phyloP scores from a whole-genome alignment of 64 coral and sea anemone species.

The Dendrophyllia cribrosa region DNA sequence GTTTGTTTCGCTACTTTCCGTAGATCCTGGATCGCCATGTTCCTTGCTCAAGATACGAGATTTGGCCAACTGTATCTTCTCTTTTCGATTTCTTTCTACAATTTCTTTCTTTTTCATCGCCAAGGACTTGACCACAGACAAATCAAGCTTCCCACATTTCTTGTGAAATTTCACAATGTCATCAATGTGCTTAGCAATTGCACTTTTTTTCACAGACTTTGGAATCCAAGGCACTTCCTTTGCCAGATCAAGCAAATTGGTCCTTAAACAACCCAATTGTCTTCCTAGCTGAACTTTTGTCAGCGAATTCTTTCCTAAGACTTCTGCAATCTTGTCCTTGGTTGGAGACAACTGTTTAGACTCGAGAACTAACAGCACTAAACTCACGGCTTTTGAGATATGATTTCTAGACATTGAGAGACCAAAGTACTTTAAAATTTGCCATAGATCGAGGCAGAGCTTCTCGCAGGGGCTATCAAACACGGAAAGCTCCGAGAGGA shows the following conservation, averaged over 20 bases:
- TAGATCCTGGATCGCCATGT: neutral
- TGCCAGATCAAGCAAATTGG: neutral
- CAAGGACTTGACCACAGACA: constrained; percentile 5
- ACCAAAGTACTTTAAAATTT: neutral
- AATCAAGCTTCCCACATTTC: neutral
- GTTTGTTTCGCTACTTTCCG: neutral
- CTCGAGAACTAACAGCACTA: constrained; percentile 15
- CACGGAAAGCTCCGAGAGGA: constrained; percentile 1
- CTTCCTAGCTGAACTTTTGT: neutral
- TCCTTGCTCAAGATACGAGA: neutral
- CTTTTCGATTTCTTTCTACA: neutral
- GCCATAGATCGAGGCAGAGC: neutral
- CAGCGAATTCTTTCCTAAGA: constrained; percentile 14
- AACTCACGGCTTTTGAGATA: neutral
- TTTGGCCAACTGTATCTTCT: constrained; percentile 39
- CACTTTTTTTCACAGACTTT: neutral
- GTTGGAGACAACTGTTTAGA: neutral
- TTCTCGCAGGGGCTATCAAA: neutral
- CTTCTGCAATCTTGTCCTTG: constrained; percentile 22
- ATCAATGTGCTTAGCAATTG: neutral
- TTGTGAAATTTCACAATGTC: constrained; percentile 34
- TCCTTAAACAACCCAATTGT: neutral
- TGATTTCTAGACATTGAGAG: neutral
- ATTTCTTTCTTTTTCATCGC: constrained; percentile 27
- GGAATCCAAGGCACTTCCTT: constrained; percentile 36